These are phyloP conservation scores for Ypsolopha scabrella DNA, from an alignment of 2,888 invertebrate species.

Conservation along the genomic window DNA sequence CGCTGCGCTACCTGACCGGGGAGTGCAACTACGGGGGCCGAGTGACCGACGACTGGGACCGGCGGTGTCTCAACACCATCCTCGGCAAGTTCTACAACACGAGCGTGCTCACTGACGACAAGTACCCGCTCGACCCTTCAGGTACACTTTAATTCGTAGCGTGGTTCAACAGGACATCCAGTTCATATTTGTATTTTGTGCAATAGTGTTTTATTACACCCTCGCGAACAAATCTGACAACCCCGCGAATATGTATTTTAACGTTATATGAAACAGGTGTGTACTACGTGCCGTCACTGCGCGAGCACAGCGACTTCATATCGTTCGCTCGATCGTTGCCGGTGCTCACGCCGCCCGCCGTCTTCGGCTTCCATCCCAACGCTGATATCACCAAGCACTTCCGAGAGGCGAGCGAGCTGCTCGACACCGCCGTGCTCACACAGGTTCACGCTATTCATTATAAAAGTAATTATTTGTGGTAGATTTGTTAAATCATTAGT, in stretches of 20 bases:
- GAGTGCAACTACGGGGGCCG: conserved; percentile 97
- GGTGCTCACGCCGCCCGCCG: conserved; percentile 81
- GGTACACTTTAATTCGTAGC: conserved; percentile 34
- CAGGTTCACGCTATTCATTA: conserved; percentile 67
- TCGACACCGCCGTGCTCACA: conserved; percentile 79
- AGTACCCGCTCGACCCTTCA: conserved; percentile 76
- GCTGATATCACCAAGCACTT: conserved; percentile 94
- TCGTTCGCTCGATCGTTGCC: conserved; percentile 79
- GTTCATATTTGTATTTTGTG: too few species aligned
- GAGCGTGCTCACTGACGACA: conserved; percentile 71
- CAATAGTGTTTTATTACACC: too few species aligned
- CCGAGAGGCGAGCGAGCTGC: conserved; percentile 83
- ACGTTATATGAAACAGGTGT: conserved; percentile 42
- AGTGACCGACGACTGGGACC: conserved; percentile 96
- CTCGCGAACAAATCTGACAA: too few species aligned
- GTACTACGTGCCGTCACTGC: conserved; percentile 80
- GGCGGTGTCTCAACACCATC: conserved; percentile 86
- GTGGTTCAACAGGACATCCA: too few species aligned
- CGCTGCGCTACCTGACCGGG: conserved; percentile 90
- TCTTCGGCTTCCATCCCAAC: conserved; percentile 94
- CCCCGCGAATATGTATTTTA: too few species aligned
- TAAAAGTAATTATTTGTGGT: too few species aligned
- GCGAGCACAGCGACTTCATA: conserved; percentile 79
- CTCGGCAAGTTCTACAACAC: conserved; percentile 83
- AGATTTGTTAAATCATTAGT: too few species aligned